Conservation (phyloP, 2,113 vertebrate species). For the Perca flavescens region DNA sequence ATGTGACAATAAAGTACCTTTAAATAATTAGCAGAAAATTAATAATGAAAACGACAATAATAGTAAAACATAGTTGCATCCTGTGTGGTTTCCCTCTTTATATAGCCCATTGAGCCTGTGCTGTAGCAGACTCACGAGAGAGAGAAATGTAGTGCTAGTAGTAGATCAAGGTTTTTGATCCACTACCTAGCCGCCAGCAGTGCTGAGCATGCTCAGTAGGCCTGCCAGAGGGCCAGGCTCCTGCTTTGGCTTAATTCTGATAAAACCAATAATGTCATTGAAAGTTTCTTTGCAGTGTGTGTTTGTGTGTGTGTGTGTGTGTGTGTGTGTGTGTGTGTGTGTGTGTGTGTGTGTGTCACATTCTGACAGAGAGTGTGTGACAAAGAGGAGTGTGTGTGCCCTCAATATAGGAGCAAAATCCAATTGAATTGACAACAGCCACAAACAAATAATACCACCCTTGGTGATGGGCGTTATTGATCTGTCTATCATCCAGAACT, state of each 20-base stretch:
- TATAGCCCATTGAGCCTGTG: background rate
- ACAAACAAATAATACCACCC: slow-evolving; percentile 50
- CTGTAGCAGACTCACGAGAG: slow-evolving; percentile 6
- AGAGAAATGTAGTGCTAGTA: slow-evolving; percentile 19
- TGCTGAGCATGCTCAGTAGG: slow-evolving; percentile 71
- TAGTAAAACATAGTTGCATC: background rate
- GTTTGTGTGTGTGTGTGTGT: background rate
- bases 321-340: too few species aligned
- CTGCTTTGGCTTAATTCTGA: slow-evolving; percentile 78
- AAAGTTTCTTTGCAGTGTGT: slow-evolving; percentile 54
- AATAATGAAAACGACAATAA: background rate
- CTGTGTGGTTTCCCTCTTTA: background rate
- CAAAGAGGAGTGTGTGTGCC: slow-evolving; percentile 28
- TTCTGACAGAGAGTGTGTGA: slow-evolving; percentile 25
- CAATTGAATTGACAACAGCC: slow-evolving; percentile 58
- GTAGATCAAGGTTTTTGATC: slow-evolving; percentile 45
- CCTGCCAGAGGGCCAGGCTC: slow-evolving; percentile 60
- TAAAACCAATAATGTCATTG: slow-evolving; percentile 74
- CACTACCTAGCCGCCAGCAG: slow-evolving; percentile 53
- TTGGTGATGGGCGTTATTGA: slow-evolving; percentile 40
- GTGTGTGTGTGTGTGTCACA: slow-evolving; percentile 8
- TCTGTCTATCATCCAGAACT: slow-evolving; percentile 45
- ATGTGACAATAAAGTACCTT: too few species aligned
- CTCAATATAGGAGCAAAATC: slow-evolving; percentile 56
- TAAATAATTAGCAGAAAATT: background rate